A percentile compares a stretch with the other conserved stretches of the same genome.
phyloP scores from a whole-genome alignment of 1,140 invertebrate species.

The Polypedilum pembai region DNA sequence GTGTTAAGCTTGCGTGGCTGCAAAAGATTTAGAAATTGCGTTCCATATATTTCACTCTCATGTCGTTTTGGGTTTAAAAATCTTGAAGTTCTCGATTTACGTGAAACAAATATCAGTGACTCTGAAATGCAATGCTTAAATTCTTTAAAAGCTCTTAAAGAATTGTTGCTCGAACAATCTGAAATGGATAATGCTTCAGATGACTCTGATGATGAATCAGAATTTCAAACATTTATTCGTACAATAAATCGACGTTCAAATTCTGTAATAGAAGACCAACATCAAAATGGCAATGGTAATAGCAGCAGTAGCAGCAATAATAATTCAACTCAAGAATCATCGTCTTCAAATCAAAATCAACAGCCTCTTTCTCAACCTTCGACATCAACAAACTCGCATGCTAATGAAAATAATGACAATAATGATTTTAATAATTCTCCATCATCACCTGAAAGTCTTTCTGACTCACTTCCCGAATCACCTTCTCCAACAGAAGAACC shows the following conservation, averaged over 20 bases:
- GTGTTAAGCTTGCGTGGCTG: constrained; percentile 55
- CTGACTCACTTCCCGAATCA: neutral
- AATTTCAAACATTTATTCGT: constrained; percentile 31
- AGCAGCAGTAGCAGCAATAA: too few species aligned
- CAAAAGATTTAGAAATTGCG: constrained; percentile 55
- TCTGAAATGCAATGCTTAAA: constrained; percentile 61
- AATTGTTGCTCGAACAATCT: constrained; percentile 53
- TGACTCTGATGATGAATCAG: constrained; percentile 38
- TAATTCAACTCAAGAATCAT: neutral
- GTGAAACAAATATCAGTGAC: constrained; percentile 57
- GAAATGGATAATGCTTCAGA: constrained; percentile 35
- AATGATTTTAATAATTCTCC: neutral
- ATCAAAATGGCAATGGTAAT: neutral
- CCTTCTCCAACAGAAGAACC: neutral
- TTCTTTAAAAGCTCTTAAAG: constrained; percentile 50
- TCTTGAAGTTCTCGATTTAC: constrained; percentile 58
- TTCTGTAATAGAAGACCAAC: neutral
- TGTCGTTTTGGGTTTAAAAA: constrained; percentile 61
- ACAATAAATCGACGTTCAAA: neutral
- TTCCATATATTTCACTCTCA: constrained; percentile 65
- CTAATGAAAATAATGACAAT: neutral
- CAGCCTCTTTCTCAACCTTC: neutral
- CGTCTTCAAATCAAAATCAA: neutral
- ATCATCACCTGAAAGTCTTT: neutral
- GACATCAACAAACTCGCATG: neutral